Evolutionary conservation across 2,797 vertebrate genomes (phyloP).

Genomic region (Amblyraja radiata): DNA sequence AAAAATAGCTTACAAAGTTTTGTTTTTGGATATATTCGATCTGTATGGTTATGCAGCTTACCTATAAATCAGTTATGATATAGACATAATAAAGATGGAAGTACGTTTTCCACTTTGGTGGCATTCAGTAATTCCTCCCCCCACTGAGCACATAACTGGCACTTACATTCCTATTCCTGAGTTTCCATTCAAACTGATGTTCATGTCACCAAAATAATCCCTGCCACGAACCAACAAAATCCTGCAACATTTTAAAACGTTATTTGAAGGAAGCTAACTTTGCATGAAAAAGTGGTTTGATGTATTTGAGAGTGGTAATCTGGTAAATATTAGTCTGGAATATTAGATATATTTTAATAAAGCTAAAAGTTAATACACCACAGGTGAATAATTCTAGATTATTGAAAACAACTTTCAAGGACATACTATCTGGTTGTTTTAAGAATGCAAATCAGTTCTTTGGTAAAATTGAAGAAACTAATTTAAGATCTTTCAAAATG

Average conservation of each 20-base stretch:
- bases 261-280: background rate
- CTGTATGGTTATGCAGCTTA: background rate
- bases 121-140: background rate
- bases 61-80: background rate
- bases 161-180: background rate
- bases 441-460: too few species aligned
- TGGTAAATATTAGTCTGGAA: background rate
- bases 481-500: too few species aligned
- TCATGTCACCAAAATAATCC: background rate
- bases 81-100: background rate
- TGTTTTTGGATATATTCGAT: background rate
- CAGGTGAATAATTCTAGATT: too few species aligned
- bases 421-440: too few species aligned
- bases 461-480: too few species aligned
- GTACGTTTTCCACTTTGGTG: background rate
- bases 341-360: background rate
- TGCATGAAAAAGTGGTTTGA: background rate
- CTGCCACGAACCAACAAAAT: background rate
- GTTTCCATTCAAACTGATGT: background rate
- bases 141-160: background rate
- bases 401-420: too few species aligned
- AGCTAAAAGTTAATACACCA: background rate
- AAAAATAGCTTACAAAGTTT: background rate
- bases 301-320: background rate
- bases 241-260: background rate